phyloP scores from a whole-genome alignment of 2,888 invertebrate genomes.

The Lacanobia oleracea region DNA sequence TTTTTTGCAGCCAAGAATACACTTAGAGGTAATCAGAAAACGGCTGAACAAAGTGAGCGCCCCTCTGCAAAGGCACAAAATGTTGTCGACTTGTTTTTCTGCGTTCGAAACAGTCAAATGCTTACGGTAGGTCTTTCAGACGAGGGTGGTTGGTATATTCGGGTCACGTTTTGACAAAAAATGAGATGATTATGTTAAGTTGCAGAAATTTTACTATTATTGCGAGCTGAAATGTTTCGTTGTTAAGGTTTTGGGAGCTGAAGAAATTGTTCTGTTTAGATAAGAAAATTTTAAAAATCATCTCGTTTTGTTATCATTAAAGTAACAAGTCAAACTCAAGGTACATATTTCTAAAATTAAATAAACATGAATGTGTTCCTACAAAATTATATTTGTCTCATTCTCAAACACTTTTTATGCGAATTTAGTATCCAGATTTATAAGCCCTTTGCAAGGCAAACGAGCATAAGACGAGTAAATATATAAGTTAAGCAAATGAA shows the following conservation, averaged over 20 bases:
- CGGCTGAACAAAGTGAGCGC: slow-evolving; percentile 43
- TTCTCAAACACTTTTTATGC: neutral
- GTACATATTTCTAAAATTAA: neutral
- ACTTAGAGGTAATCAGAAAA: slow-evolving; percentile 62
- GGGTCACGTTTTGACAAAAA: slow-evolving; percentile 56
- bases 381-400: neutral
- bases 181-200: slow-evolving; percentile 62
- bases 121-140: slow-evolving; percentile 47
- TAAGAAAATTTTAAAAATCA: neutral
- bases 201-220: slow-evolving; percentile 53
- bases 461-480: slow-evolving; percentile 32
- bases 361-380: neutral
- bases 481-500: slow-evolving; percentile 42
- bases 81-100: slow-evolving; percentile 56
- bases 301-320: neutral
- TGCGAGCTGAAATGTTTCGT: slow-evolving; percentile 47
- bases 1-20: slow-evolving; percentile 69
- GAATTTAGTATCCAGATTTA: slow-evolving; percentile 16
- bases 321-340: neutral
- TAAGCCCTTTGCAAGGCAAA: slow-evolving; percentile 28
- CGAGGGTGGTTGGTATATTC: slow-evolving; percentile 39
- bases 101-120: slow-evolving; percentile 54
- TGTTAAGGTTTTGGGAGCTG: slow-evolving; percentile 28
- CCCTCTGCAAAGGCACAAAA: slow-evolving; percentile 41
- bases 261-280: slow-evolving; percentile 16